Evolutionary conservation across 2,113 vertebrate genomes (phyloP).

Genomic region (Corythaixoides concolor): DNA sequence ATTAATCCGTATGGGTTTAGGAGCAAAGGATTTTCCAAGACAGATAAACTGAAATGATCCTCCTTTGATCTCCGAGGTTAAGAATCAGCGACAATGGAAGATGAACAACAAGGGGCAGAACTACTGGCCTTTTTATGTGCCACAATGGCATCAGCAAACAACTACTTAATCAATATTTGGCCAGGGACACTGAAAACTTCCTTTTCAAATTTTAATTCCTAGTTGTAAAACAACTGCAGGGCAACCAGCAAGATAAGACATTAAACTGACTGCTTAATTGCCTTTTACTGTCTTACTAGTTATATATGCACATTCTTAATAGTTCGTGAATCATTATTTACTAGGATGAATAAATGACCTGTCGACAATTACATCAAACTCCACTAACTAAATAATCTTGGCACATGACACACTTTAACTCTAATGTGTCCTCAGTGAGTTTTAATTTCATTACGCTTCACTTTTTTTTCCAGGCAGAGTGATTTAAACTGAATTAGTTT

Average conservation of each 20-base stretch:
- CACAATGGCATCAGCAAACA: conserved; percentile 96
- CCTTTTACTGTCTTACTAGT: conserved; percentile 71
- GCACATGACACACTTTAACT: not conserved
- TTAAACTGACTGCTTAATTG: conserved; percentile 81
- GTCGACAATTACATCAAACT: conserved; percentile 8
- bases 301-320: conserved; percentile 69
- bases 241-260: conserved; percentile 84
- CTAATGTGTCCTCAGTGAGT: conserved; percentile 10
- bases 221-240: conserved; percentile 87
- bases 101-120: conserved; percentile 86
- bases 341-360: conserved; percentile 56
- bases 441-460: conserved; percentile 46
- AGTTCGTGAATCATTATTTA: conserved; percentile 69
- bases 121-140: conserved; percentile 82
- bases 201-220: conserved; percentile 98
- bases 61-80: conserved; percentile 95
- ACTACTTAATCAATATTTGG: conserved; percentile 99
- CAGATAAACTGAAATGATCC: conserved; percentile 97
- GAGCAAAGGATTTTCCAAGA: conserved; percentile 88
- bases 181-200: conserved; percentile 88
- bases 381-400: conserved; percentile 18
- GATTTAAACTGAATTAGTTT: conserved; percentile 49
- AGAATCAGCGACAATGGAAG: conserved; percentile 88
- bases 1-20: conserved; percentile 73
- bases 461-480: not conserved